Conservation (phyloP, 53 echinoderm and acorn worm genomes). For the Astropecten irregularis region DNA sequence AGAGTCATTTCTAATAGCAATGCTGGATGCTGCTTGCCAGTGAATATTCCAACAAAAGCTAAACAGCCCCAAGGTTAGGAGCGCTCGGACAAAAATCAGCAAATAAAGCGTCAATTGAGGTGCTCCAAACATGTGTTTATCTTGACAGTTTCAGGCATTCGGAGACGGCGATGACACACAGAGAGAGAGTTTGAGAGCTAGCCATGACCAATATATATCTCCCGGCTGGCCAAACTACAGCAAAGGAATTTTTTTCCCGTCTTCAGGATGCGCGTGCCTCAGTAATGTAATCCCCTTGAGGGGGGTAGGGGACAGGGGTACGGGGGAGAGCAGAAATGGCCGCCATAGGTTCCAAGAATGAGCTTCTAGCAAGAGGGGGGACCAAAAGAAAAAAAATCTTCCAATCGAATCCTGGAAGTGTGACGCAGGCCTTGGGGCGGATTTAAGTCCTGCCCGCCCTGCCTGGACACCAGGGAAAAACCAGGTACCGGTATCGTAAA, state of each 20-base stretch:
- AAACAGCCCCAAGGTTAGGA: not conserved
- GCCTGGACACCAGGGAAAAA: constrained; percentile 17
- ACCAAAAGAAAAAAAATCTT: not conserved
- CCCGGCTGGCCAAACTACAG: not conserved
- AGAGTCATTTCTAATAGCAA: too few relatives aligned
- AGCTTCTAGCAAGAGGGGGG: not conserved
- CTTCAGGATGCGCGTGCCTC: not conserved
- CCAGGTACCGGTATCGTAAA: constrained; percentile 24
- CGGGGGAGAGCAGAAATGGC: constrained; percentile 26
- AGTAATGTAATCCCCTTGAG: not conserved
- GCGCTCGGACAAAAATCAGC: not conserved
- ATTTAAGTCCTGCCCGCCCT: constrained; percentile 5
- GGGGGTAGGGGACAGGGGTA: too few relatives aligned
- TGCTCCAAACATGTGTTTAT: constrained; percentile 49
- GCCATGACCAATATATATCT: constrained; percentile 5
- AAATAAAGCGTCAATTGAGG: too few relatives aligned
- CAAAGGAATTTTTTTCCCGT: not conserved
- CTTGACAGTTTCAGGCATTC: not conserved
- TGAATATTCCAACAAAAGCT: too few relatives aligned
- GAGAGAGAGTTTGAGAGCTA: too few relatives aligned
- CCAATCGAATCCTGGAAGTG: constrained; percentile 27
- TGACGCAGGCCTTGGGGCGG: constrained; percentile 12
- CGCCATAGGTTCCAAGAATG: not conserved
- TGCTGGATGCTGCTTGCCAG: too few relatives aligned
- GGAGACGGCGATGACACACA: not conserved